Evolutionary conservation across 2,113 vertebrate species (phyloP), one percentile per base, ranked within the genome.

Genomic region (Eolophus roseicapilla): DNA sequence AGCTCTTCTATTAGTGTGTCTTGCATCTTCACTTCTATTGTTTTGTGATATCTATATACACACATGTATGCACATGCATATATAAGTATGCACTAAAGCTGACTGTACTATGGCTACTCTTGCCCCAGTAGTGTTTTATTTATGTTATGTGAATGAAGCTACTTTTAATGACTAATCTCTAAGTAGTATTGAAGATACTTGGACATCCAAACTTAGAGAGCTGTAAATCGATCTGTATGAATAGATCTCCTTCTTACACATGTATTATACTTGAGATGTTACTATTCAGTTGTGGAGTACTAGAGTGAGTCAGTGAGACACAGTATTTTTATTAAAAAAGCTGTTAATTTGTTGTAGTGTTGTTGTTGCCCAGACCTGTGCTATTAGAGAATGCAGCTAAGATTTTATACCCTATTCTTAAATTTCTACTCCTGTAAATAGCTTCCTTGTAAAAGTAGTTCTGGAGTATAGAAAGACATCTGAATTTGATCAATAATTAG

Each of bases 1-100:
- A 37, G 5, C 57, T 93, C 31, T 73, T 82, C 18, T 44, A 0
- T 47, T 76, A 10, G 4, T 41, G 5, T n/a, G 8, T 88, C 28
- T 71, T 79, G 5, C 17, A 52, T 55, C 53, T 82, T 78, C 18
- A 9, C 3, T 59, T 67, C 10, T 53, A 0, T 71, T 86, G 37
- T 63, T 28, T 55, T 67, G 17, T 28, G 47, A 11, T 35, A 23
- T 62, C 10, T 71, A 3, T 77, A 41, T 10, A 20, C 16, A 24
- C 12, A 8, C 5, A 8, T 2, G 1, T 31, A 8, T 10, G 7
- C 3, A 47, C 23, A 64, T 3, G 6, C 4, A 5, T 15, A 24
- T 20, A 0, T 25, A 46, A 55, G 17, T 27, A 4, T 35, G 28
- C 35, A 11, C 31, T 47, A 53, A 80, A 57, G 47, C 33, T 82